These are phyloP conservation scores for Xestoiulus laeticollis DNA, from an alignment of 2,888 invertebrate species.

Conservation along the genomic window DNA sequence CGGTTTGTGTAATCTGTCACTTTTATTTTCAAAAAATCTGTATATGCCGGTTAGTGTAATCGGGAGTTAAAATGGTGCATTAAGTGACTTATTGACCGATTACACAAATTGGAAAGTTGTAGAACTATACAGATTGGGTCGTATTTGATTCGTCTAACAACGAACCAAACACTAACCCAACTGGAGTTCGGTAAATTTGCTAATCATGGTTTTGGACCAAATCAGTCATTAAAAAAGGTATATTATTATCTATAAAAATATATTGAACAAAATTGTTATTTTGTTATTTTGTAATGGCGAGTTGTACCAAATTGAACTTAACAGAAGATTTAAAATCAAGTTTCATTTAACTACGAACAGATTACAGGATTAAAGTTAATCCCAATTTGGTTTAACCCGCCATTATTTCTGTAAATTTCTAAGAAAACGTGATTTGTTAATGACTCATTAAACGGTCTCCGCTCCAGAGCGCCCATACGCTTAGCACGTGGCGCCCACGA, in stretches of 20 bases:
- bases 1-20: too few species aligned
- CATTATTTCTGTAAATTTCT: background rate
- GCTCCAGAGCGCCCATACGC: conserved; percentile 28
- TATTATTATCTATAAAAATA: background rate
- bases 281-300: background rate
- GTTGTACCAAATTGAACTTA: background rate
- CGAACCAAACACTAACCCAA: background rate
- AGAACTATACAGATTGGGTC: background rate
- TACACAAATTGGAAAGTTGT: background rate
- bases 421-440: background rate
- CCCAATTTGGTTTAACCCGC: background rate
- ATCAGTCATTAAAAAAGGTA: background rate
- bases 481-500: background rate
- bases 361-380: background rate
- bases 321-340: too few species aligned
- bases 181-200: background rate
- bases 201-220: conserved; percentile 13
- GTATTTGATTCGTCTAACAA: too few species aligned
- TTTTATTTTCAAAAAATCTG: too few species aligned
- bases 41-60: too few species aligned
- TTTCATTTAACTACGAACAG: background rate
- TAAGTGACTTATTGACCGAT: background rate
- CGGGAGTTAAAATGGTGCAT: too few species aligned
- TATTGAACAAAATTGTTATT: conserved; percentile 2
- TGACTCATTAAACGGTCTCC: conserved; percentile 3